Evolutionary conservation across 2,888 invertebrate species (phyloP), one percentile per base, ranked within the genome.

Genomic region (Steinernema hermaphroditum): DNA sequence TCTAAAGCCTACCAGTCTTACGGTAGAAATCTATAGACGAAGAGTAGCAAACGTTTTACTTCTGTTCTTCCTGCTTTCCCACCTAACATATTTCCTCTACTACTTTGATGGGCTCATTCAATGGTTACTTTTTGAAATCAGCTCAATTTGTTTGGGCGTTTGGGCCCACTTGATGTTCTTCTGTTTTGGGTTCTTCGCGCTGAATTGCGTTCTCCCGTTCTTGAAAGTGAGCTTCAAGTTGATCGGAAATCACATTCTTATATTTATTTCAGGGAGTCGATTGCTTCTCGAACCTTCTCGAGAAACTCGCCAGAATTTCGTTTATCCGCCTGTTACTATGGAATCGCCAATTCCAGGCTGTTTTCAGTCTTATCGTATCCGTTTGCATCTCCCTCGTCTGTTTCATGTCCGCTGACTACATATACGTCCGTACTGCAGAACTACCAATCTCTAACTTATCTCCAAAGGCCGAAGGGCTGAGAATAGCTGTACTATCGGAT

Each of bases 401-500:
- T 62, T 69, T 79, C 8, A 75, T 73, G 43, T 24, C 43, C 6
- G 46, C 70, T 16, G 72, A 78, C 49, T 68, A 75, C 22, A 72
- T 49, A 29, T 62, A 14, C 41, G 22, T 72, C 16, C 72, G 72
- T 49, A 50, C 69, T 27, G 29, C 29, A 69, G 27, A 69, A 1
- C 29, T 75, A 16, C 73, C 71, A 32, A 43, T 75, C 14, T 29
- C 62, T 27, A 76, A 77, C 68, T 75, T 81, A 46, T 75, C 80
- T 0, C 73, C 75, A 0, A 69, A 69, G 19, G 54, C 49, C 88
- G 69, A 68, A 12, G 72, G 71, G 0, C 50, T 81, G 44, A 71
- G 72, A 41, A 22, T 83, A 8, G 81, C 81, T 0, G 76, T 83
- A 0, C 72, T 83, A 19, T 81, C 81, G 0, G 83, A 83, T 72